Evolutionary conservation across 2,888 invertebrate species (phyloP).

Genomic region (Apodemia duryi): DNA sequence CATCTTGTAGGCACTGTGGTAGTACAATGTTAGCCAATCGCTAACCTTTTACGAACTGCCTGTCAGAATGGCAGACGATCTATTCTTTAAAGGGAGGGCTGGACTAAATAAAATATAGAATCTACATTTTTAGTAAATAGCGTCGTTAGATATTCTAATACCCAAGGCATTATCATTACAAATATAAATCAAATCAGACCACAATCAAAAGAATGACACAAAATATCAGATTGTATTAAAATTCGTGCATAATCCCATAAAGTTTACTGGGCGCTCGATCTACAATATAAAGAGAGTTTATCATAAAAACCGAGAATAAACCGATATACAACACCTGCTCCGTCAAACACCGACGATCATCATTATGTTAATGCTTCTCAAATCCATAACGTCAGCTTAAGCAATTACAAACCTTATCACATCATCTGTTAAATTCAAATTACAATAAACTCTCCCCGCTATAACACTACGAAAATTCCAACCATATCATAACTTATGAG

Average conservation of each 20-base stretch:
- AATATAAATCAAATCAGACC: too few species aligned
- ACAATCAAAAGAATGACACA: not conserved
- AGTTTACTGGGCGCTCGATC: constrained; percentile 50
- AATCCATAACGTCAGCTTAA: constrained; percentile 42
- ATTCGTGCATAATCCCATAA: constrained; percentile 53
- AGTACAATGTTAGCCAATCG: too few species aligned
- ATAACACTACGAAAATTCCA: constrained; percentile 39
- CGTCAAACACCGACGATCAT: constrained; percentile 69
- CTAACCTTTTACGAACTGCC: too few species aligned
- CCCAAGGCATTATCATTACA: too few species aligned
- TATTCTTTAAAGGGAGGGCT: too few species aligned
- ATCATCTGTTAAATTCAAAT: constrained; percentile 45
- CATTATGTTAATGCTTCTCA: constrained; percentile 72
- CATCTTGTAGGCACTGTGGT: too few species aligned
- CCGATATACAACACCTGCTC: constrained; percentile 75
- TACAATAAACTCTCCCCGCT: constrained; percentile 33
- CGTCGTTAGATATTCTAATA: too few species aligned
- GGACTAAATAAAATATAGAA: too few species aligned
- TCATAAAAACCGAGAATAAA: constrained; percentile 74
- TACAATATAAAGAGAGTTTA: constrained; percentile 71
- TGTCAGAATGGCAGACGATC: too few species aligned
- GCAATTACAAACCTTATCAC: constrained; percentile 50
- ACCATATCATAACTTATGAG: constrained; percentile 63
- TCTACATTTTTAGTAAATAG: too few species aligned
- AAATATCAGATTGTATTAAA: constrained; percentile 30